Conservation (phyloP, 2,797 vertebrate species). For the Otolemur crassicaudatus region DNA sequence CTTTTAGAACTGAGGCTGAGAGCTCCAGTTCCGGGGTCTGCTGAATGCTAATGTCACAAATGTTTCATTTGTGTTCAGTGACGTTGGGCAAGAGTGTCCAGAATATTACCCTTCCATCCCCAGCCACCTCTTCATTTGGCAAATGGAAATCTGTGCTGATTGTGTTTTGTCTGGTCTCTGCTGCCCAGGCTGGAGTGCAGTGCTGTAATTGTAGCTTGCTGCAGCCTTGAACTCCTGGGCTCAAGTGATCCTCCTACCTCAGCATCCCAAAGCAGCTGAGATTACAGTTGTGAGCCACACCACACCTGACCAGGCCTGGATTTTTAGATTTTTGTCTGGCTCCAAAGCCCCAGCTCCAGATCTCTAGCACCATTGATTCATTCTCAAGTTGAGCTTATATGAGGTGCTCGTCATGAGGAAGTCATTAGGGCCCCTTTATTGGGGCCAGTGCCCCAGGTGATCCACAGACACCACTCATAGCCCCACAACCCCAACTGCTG, state of each 20-base stretch:
- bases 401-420: not conserved
- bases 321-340: no score
- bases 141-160: not conserved
- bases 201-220: not conserved
- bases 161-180: not conserved
- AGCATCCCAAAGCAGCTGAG: not conserved
- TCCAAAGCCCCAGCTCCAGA: not conserved
- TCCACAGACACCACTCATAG: accelerated
- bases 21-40: not conserved
- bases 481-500: not conserved
- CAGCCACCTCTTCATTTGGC: not conserved
- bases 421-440: not conserved
- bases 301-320: not conserved
- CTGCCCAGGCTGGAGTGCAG: not conserved
- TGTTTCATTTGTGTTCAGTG: not conserved
- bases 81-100: not conserved
- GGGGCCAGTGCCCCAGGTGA: not conserved
- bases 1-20: not conserved
- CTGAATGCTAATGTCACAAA: not conserved
- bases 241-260: not conserved
- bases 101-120: not conserved
- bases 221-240: not conserved
- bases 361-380: not conserved
- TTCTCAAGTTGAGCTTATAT: not conserved
- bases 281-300: not conserved